Percentiles rank a stretch among this genome's conserved stretches.
Evolutionary conservation across 2,888 invertebrate genomes (phyloP).

Genomic region (Zeuzera pyrina): DNA sequence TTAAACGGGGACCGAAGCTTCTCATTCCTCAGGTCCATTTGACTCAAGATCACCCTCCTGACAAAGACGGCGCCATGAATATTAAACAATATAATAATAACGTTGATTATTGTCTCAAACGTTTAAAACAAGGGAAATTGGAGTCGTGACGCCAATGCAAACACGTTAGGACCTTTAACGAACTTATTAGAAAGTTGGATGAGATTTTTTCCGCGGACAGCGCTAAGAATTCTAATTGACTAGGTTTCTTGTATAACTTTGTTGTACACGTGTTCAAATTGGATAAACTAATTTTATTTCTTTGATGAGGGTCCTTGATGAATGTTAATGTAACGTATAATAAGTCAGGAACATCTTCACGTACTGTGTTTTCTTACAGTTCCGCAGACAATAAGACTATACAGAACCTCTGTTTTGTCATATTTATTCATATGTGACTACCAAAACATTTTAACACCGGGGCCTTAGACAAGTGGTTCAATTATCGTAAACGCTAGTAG

Average conservation of each 20-base stretch:
- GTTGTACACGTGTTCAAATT: slow-evolving; percentile 15
- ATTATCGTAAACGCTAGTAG: too few relatives aligned
- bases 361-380: too few relatives aligned
- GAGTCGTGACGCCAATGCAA: slow-evolving; percentile 38
- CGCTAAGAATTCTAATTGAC: slow-evolving; percentile 37
- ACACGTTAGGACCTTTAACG: slow-evolving; percentile 13
- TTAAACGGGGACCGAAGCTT: slow-evolving; percentile 18
- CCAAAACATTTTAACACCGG: too few relatives aligned
- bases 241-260: slow-evolving; percentile 15
- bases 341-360: too few relatives aligned
- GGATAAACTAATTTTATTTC: background rate
- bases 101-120: slow-evolving; percentile 51
- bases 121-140: slow-evolving; percentile 50
- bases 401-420: too few relatives aligned
- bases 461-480: too few relatives aligned
- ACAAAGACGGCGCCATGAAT: slow-evolving; percentile 25
- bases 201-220: slow-evolving; percentile 36
- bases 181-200: slow-evolving; percentile 44
- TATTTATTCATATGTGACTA: too few relatives aligned
- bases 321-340: too few relatives aligned
- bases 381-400: too few relatives aligned
- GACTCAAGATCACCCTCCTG: slow-evolving; percentile 21
- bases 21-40: slow-evolving; percentile 22
- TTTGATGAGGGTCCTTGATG: too few relatives aligned
- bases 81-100: slow-evolving; percentile 47